Base-by-base conservation (phyloP, 2,113 vertebrate species). In the Pseudorectes ferrugineus region DNA sequence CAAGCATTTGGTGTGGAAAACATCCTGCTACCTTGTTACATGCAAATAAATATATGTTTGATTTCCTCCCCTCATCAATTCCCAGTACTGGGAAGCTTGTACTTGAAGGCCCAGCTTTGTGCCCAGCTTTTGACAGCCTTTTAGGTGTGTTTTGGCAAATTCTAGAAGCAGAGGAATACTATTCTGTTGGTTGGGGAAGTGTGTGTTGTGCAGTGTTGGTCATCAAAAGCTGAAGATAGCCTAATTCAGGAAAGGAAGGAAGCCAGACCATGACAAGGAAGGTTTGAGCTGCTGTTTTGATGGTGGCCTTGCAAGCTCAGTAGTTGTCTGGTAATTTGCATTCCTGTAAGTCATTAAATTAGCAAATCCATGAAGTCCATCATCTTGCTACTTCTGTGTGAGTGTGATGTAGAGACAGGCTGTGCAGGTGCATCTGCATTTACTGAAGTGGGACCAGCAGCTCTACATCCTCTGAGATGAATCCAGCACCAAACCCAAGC, bases 1-100 rank as follows among this genome's bases (percentile, higher is more conserved):
- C 48, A 82, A 73, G 20, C 19, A 46, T 90, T 92, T 87, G 38
- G 23, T 73, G 78, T 66, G 71, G 58, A 92, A 93, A 85, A 38
- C 26, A 35, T 76, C 29, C 24, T 73, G 18, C 63, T 85, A 14
- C 58, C 33, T 88, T 90, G 49, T 70, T 85, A 68, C 21, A 51
- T 52, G 45, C n/a, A 76, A 71, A 70, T 33, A 23, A 43, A 13
- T 24, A 7, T 13, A 19, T 52, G 10, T 70, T 89, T 63, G n/a
- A 49, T 89, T 88, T 74, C 55, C 26, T 81, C 22, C 25, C 22
- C 26, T 33, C 23, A 25, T 48, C 4, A 13, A 17, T 72, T 75
- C 31, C 36, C 45, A 61, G n/a, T 23, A 35, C 38, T 78, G 49
- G 46, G 51, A 80, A 77, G 54, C 49, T 93, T 76, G n/a, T 68